Evolutionary conservation across 2,113 vertebrate species (phyloP).

Genomic region (Ranitomeya variabilis): DNA sequence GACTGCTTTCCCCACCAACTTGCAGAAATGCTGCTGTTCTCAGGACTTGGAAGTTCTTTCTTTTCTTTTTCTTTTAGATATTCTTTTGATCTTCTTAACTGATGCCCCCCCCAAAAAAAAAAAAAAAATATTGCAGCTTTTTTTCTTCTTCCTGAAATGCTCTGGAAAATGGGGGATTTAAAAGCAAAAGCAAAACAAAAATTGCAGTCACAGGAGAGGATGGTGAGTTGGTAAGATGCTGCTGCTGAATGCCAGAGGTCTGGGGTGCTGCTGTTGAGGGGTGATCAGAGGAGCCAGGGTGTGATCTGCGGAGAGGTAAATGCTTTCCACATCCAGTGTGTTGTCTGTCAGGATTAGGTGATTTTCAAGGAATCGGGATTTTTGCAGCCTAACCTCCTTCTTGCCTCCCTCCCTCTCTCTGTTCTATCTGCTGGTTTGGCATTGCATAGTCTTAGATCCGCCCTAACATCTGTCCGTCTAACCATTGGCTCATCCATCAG

Average conservation of each 20-base stretch:
- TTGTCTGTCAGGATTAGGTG: conserved; percentile 61
- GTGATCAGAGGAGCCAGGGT: conserved; percentile 65
- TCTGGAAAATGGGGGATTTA: conserved; percentile 62
- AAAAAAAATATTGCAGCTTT: conserved; percentile 33
- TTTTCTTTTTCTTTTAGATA: conserved; percentile 57
- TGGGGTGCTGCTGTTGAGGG: conserved; percentile 66
- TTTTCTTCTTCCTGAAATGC: conserved; percentile 58
- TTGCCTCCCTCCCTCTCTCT: conserved; percentile 53
- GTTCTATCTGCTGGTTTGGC: conserved; percentile 70
- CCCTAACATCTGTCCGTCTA: conserved; percentile 97
- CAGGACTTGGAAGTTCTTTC: conserved; percentile 66
- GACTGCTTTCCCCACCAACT: conserved; percentile 65
- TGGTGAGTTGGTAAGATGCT: conserved; percentile 78
- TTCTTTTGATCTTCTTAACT: conserved; percentile 49
- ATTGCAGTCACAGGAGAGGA: conserved; percentile 64
- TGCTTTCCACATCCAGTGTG: conserved; percentile 49
- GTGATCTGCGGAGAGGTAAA: conserved; percentile 36
- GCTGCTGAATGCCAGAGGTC: conserved; percentile 70
- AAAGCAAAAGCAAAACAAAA: conserved; percentile 35
- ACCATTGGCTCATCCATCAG: conserved; percentile 94
- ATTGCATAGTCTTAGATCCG: conserved; percentile 84
- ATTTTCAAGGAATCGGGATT: conserved; percentile 70
- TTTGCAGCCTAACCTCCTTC: conserved; percentile 68
- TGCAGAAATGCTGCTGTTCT: conserved; percentile 61
- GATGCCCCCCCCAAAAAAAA: background rate